Conservation (phyloP, 2,888 invertebrate species). For the Cataglyphis albicans region DNA sequence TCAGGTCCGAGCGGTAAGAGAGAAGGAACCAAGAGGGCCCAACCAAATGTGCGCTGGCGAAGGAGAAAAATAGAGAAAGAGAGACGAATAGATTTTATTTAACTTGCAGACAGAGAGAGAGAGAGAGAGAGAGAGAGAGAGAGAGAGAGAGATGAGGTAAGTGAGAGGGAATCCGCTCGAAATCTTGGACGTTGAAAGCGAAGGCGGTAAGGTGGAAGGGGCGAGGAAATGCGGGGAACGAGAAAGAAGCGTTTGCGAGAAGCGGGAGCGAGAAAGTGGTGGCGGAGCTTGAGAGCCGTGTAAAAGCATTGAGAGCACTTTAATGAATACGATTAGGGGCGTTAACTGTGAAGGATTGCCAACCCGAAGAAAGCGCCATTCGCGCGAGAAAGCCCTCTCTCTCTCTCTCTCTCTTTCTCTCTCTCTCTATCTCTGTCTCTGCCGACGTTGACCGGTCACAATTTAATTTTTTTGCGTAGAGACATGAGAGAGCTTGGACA, state of each 20-base stretch:
- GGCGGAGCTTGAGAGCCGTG: slow-evolving; percentile 80
- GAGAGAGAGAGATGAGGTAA: slow-evolving; percentile 41
- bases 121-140: slow-evolving; percentile 7
- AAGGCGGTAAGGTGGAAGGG: slow-evolving; percentile 62
- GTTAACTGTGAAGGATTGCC: slow-evolving; percentile 84
- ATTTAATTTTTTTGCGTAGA: slow-evolving; percentile 44
- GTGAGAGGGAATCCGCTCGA: slow-evolving; percentile 68
- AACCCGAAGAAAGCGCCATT: slow-evolving; percentile 79
- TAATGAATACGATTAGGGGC: slow-evolving; percentile 85
- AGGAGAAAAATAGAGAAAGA: slow-evolving; percentile 41
- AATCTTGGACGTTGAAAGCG: slow-evolving; percentile 73
- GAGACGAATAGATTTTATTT: slow-evolving; percentile 42
- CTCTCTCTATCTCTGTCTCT: neutral
- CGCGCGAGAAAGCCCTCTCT: slow-evolving; percentile 54
- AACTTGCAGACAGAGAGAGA: neutral
- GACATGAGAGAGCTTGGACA: slow-evolving; percentile 23
- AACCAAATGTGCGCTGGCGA: slow-evolving; percentile 18
- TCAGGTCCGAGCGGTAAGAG: slow-evolving; percentile 13
- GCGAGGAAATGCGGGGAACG: slow-evolving; percentile 15
- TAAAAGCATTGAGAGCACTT: slow-evolving; percentile 85
- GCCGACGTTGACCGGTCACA: neutral
- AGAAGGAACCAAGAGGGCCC: slow-evolving; percentile 16
- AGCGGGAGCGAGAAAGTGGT: slow-evolving; percentile 71
- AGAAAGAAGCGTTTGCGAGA: slow-evolving; percentile 53
- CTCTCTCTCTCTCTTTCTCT: slow-evolving; percentile 34